Percentiles rank a stretch among this genome's conserved stretches.
Conservation (phyloP, 2,888 invertebrate genomes). For the Agrochola lota region DNA sequence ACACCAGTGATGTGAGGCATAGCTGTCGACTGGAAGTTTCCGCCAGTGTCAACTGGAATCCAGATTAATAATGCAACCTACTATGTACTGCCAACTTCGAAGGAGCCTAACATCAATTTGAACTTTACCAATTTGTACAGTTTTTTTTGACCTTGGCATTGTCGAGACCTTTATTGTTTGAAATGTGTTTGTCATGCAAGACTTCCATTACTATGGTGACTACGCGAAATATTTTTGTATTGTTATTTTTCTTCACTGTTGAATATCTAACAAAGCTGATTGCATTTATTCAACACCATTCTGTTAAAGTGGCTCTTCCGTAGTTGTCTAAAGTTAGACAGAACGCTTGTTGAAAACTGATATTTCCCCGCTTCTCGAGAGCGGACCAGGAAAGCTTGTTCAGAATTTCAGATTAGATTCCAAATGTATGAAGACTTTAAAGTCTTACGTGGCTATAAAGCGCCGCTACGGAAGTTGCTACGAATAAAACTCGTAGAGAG, state of each 20-base stretch:
- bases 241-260: background rate
- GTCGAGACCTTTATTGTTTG: conserved; percentile 29
- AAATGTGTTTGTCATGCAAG: conserved; percentile 49
- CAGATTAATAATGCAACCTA: conserved; percentile 55
- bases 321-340: conserved; percentile 10
- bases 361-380: conserved; percentile 25
- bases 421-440: conserved; percentile 24
- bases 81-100: conserved; percentile 15
- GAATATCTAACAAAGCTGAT: background rate
- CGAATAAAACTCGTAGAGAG: conserved; percentile 44
- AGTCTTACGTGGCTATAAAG: conserved; percentile 42
- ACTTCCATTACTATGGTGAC: conserved; percentile 37
- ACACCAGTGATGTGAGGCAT: conserved; percentile 50
- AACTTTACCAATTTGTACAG: conserved; percentile 56
- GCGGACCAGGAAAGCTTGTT: conserved; percentile 4
- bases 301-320: conserved; percentile 5
- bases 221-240: background rate
- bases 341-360: background rate
- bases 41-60: conserved; percentile 34
- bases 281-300: conserved; percentile 11
- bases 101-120: conserved; percentile 37
- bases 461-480: conserved; percentile 38
- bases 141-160: conserved; percentile 45
- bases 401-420: conserved; percentile 36
- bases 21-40: conserved; percentile 38